phyloP scores from a whole-genome alignment of 37 sponge, comb jelly and placozoan genomes.

The Petrosia ficiformis region DNA sequence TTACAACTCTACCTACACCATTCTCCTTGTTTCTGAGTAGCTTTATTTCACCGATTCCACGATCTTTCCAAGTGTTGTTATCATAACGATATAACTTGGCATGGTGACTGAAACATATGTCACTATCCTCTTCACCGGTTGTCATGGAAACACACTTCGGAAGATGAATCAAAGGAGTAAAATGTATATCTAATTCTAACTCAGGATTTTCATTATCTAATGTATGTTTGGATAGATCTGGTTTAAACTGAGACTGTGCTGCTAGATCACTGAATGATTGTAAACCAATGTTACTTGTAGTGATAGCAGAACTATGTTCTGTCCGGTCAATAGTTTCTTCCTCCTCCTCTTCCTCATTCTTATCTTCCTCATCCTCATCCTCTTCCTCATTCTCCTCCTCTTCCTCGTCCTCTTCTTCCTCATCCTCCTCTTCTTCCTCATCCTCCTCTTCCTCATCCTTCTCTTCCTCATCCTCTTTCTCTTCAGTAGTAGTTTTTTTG shows the following conservation, averaged over 20 bases:
- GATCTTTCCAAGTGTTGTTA: slow-evolving; percentile 54
- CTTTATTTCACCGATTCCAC: slow-evolving; percentile 77
- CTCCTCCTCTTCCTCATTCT: slow-evolving; percentile 1
- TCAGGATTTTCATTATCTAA: slow-evolving; percentile 16
- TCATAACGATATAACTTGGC: slow-evolving; percentile 70
- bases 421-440: slow-evolving; percentile 37
- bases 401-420: neutral
- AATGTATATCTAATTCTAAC: slow-evolving; percentile 54
- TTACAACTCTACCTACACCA: slow-evolving; percentile 58
- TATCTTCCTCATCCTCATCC: neutral
- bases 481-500: slow-evolving; percentile 56
- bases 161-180: slow-evolving; percentile 74
- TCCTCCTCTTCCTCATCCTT: no score
- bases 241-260: neutral
- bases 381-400: neutral
- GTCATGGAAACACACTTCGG: slow-evolving; percentile 43
- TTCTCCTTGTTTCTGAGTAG: slow-evolving; percentile 46
- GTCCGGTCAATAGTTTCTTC: neutral
- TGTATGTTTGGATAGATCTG: neutral
- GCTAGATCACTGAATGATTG: neutral
- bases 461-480: slow-evolving; percentile 49
- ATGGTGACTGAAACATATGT: slow-evolving; percentile 47
- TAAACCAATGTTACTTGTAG: no score
- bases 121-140: slow-evolving; percentile 79
- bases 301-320: no score